Evolutionary conservation across 2,888 invertebrate genomes (phyloP).

Genomic region (Muschampia plurimacula): DNA sequence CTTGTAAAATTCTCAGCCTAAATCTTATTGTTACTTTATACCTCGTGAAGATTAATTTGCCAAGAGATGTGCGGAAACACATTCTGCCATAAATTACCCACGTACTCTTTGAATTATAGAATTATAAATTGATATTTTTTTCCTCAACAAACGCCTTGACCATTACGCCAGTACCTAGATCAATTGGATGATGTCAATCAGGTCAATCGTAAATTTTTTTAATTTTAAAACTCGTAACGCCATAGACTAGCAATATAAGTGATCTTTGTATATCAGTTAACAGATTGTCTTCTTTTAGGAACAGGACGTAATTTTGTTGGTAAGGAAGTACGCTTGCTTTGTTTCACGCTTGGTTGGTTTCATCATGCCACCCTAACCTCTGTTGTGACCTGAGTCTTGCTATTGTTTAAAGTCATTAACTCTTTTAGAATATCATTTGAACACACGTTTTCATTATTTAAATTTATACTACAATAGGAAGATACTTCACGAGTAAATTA

Average conservation of each 20-base stretch:
- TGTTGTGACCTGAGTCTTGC: slow-evolving; percentile 52
- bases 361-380: slow-evolving; percentile 49
- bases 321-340: slow-evolving; percentile 74
- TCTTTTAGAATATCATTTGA: slow-evolving; percentile 42
- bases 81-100: too few species aligned
- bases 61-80: too few species aligned
- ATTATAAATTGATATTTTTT: neutral
- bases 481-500: neutral
- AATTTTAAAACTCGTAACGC: neutral
- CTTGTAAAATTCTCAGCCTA: too few species aligned
- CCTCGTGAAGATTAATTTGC: too few species aligned
- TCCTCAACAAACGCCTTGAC: slow-evolving; percentile 23
- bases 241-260: neutral
- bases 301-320: slow-evolving; percentile 34
- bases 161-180: slow-evolving; percentile 9
- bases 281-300: slow-evolving; percentile 10
- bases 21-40: too few species aligned
- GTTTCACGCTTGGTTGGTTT: slow-evolving; percentile 66
- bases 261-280: neutral
- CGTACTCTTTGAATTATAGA: too few species aligned
- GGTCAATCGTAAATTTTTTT: slow-evolving; percentile 2
- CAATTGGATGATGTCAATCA: slow-evolving; percentile 28
- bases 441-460: neutral
- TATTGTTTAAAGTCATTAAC: slow-evolving; percentile 64
- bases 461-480: neutral